Base-by-base conservation (phyloP, 2,113 vertebrate species). In the Crotalus viridis region DNA sequence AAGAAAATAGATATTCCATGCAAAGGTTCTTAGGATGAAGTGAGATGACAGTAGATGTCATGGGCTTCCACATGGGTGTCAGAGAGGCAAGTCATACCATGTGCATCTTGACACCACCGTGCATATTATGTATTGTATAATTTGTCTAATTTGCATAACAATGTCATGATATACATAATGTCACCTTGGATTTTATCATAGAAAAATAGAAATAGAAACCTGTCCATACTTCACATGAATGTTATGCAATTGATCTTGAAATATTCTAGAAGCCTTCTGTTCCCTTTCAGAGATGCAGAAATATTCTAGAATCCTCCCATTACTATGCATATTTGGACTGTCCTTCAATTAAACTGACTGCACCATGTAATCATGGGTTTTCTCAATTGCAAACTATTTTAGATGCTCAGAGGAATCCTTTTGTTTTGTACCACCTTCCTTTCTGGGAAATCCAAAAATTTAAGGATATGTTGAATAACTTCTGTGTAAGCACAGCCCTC, bases 191-290 rank as follows among this genome's bases (percentile, higher is more conserved):
- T 9, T 81, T 39, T 81, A 81, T 3, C 17, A 7, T 81, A 39
- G 33, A 81, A 81, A 81, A 81, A 39, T 81, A 81, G 15, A 81
- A 33, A 0, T 1, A 51, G 21, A 91, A 81, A n/a, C 24, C 48
- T 46, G 43, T 56, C 56, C 88, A 43, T 85, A 92, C 89, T 1
- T 46, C 59, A 46, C 39, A 89, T 91, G 2, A 46, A 81, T 90
- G 91, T 93, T 86, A 85, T 64, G 90, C n/a, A 48, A 74, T 46
- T 91, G 0, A 4, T 46, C 5, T 28, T 87, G 94, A 74, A 93
- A 91, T 54, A 90, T 87, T 85, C 24, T 54, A 87, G 64, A 95
- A 93, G 1, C 26, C 13, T 91, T 24, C 1, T 39, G 52, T 22
- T 46, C 12, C 0, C 1, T 93, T 93, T 94, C 55, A n/a, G 13